Base-by-base conservation (phyloP, 2,797 vertebrate species). In the Anisognathus igniventris region DNA sequence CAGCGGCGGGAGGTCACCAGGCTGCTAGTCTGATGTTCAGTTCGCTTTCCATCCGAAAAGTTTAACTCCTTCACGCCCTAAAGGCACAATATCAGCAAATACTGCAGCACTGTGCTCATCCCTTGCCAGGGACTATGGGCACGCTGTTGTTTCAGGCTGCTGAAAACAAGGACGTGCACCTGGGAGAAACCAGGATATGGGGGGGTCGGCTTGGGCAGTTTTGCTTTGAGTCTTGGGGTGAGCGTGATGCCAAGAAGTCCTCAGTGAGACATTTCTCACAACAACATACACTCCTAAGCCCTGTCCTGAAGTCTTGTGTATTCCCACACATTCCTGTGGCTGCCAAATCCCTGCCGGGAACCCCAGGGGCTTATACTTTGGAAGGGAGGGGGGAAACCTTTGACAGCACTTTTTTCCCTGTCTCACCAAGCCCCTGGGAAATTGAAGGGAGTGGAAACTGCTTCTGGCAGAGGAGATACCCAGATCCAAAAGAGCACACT, bases 1-100 rank as follows among this genome's bases (percentile, higher is more conserved):
- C 86, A 61, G 93, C 92, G 79, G 90, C 68, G 5, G 92, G 90
- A 95, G 88, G 90, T 95, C 90, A 94, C 84, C 81, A 74, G 84
- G 75, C 94, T 94, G 93, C 81, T n/a, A 37, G 48, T 78, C 93
- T 94, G 89, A 87, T 90, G 73, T 92, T 91, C 84, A 75, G 84
- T 42, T 94, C 13, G 16, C 73, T 92, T 91, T 93, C 72, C 95
- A 93, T 61, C 71, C 60, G 54, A 79, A 61, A 84, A 84, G 28
- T 88, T 96, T 96, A 97, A 97, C 95, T 89, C 94, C 65, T 95
- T 93, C 86, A n/a, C 4, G 18, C n/a, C 92, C 95, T 78, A 75
- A 56, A 91, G 28, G 44, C 2, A 2, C 64, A 66, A 13, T 17
- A n/a, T 9, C 11, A 1, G 10, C 56, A 28, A 56, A 39, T 28